Evolutionary conservation across 1,140 invertebrate genomes (phyloP), one percentile per base, ranked within the genome.

Genomic region (Anastrepha ludens): DNA sequence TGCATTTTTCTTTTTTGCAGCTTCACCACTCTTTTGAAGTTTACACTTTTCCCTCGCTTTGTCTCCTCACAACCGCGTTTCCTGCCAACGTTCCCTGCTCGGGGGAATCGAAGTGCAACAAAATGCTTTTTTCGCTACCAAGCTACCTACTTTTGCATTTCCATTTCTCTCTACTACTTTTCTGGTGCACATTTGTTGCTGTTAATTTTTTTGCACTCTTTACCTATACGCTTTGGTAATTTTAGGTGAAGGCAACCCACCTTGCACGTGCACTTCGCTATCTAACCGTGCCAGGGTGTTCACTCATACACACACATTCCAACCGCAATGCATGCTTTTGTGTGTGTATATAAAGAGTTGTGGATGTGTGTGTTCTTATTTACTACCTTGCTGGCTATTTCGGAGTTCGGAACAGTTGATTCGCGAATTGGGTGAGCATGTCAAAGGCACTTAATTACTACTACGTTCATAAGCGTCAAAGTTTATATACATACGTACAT

Each of bases 221-320:
- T 55, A 58, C 44, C 74, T 81, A 81, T 47, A 81, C 74, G 74
- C 74, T 81, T 81, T 81, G 47, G 4, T 55, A n/a, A 81, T 81
- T 81, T 81, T 81, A 81, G 74, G 74, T 81, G 74, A 81, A 81
- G 74, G 74, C 74, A 81, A 81, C 74, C 47, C 74, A 81, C 74
- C 47, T 81, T 81, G 74, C 74, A 81, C 74, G 74, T 81, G 47
- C 47, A 81, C n/a, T 47, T 55, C 44, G 20, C 44, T 20, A 81
- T 81, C 8, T 47, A 29, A 39, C 17, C 13, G 13, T n/a, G 50
- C 58, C 20, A 20, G 65, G 65, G 65, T 67, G 65, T 41, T 62
- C 17, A 67, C 39, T 20, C 11, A 41, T 7, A 7, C 65, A 67
- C 29, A 67, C 29, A 65, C 5, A 29, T 9, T 29, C 2, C 11